Evolutionary conservation across 1,140 invertebrate genomes (phyloP), one percentile per base, ranked within the genome.

Genomic region (Scaptomyza graminum): DNA sequence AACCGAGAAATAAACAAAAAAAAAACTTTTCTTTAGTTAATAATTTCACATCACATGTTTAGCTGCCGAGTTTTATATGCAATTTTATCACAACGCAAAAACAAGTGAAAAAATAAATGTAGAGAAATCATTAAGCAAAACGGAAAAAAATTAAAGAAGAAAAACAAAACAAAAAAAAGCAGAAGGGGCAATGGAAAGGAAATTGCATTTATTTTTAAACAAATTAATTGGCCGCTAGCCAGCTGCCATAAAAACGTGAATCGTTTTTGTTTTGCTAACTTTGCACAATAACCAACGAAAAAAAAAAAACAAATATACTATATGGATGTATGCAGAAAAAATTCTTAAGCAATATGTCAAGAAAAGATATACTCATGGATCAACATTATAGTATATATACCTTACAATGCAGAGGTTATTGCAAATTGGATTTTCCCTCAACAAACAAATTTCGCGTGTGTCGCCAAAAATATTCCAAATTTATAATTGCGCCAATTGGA

Each of bases 171-270:
- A 28, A 39, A 31, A 13, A 4, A 46, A 31, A 18, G 8, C 6
- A 34, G 62, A 37, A 55, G 63, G 57, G 59, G 31, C 0, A 49
- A 55, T 59, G 73, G 60, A 59, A 81, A 66, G 44, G 56, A 62
- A 71, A 70, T 74, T 66, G 74, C 47, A 87, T 87, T 85, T 87
- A 87, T 87, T 87, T 87, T 82, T 87, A 88, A 76, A 82, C 68
- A 72, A 76, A 75, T 87, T 87, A 88, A 87, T 87, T 87, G 82
- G 82, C 56, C 39, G 49, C 52, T 37, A 12, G 78, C 82, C 82
- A 87, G 76, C 51, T 73, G 75, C 75, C 83, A 87, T 87, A 87
- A 87, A 85, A 87, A 87, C 82, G 83, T 87, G 82, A 85, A 85
- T 81, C 39, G 60, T 75, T 85, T 76, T 79, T 76, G 69, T 83